Evolutionary conservation across 2,113 vertebrate species (phyloP).

Genomic region (Cyprinodon brontotheroides): DNA sequence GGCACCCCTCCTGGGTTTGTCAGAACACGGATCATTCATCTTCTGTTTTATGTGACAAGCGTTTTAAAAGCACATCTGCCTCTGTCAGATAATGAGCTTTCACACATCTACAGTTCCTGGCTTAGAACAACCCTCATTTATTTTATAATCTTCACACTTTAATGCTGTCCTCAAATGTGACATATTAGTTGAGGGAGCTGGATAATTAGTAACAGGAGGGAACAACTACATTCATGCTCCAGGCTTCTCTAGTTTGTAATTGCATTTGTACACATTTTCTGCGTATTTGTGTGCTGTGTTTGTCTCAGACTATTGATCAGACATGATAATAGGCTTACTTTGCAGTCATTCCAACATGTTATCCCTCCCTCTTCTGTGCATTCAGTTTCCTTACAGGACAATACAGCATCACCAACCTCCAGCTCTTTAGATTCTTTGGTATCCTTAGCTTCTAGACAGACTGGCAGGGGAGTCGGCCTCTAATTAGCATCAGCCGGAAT

Average conservation of each 20-base stretch:
- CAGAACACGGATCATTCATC: slow-evolving; percentile 19
- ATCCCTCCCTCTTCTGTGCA: not conserved
- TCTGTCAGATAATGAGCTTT: slow-evolving; percentile 43
- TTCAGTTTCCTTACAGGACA: slow-evolving; percentile 8
- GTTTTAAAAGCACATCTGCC: slow-evolving; percentile 25
- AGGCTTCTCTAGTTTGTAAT: slow-evolving; percentile 7
- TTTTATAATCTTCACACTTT: slow-evolving; percentile 52
- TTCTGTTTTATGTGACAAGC: slow-evolving; percentile 1
- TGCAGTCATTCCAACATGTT: not conserved
- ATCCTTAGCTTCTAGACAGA: slow-evolving; percentile 21
- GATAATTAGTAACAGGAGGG: slow-evolving; percentile 48
- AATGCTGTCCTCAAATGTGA: slow-evolving; percentile 36
- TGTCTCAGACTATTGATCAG: slow-evolving; percentile 14
- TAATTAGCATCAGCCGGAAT: slow-evolving; percentile 50
- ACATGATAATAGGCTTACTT: slow-evolving; percentile 17
- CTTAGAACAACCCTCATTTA: slow-evolving; percentile 41
- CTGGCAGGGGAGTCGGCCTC: slow-evolving; percentile 22
- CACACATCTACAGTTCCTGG: slow-evolving; percentile 27
- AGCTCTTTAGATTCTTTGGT: not conserved
- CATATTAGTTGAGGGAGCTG: slow-evolving; percentile 35
- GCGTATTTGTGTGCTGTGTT: slow-evolving; percentile 1
- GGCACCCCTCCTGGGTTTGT: not conserved
- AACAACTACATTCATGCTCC: not conserved
- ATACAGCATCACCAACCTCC: not conserved
- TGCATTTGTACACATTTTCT: not conserved